Base-by-base conservation (phyloP, 2,888 invertebrate species). In the Colletes collaris region DNA sequence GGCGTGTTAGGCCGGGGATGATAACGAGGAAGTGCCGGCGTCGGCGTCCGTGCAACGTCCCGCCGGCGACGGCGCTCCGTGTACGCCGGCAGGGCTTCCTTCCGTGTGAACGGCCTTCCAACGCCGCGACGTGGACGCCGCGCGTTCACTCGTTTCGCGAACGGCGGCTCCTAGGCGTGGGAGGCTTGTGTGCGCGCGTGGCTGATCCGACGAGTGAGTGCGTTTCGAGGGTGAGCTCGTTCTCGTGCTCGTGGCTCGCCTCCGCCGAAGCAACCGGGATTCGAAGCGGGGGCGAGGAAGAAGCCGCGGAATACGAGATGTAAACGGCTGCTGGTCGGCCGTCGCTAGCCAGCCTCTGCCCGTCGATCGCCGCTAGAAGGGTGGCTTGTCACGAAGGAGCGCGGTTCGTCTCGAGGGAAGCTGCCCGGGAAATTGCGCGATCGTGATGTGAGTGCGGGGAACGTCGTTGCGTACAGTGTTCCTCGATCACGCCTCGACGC, bases 21-120 rank as follows among this genome's bases (percentile, higher is more conserved):
- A 62, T 75, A 68, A 55, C 83, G 83, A 83, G 81, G 65, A 85
- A 85, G 81, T 79, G 76, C 83, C 85, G 85, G 85, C 85, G 79
- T 79, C 83, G 84, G 62, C 83, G 85, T 81, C 44, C 83, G 85
- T 76, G 81, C 67, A 83, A 75, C 85, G 83, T 83, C 83, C 81
- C 81, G 85, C 85, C 85, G 85, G 74, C 83, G 82, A 76, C 80
- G 80, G 73, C 78, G 74, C 58, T 76, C 71, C 85, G 73, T 56
- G 68, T 77, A 81, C 85, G 76, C 81, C 85, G 85, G 70, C 75
- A 53, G 79, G 79, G 79, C 53, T 80, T 64, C 27, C 52, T 80
- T 64, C 68, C 80, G 81, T 64, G 84, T 79, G 81, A 81, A 83
- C 84, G 77, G 65, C 78, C 72, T 59, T 62, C 44, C 65, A 35